Evolutionary conservation across 2,113 vertebrate genomes (phyloP).

Genomic region (Jaculus jaculus): DNA sequence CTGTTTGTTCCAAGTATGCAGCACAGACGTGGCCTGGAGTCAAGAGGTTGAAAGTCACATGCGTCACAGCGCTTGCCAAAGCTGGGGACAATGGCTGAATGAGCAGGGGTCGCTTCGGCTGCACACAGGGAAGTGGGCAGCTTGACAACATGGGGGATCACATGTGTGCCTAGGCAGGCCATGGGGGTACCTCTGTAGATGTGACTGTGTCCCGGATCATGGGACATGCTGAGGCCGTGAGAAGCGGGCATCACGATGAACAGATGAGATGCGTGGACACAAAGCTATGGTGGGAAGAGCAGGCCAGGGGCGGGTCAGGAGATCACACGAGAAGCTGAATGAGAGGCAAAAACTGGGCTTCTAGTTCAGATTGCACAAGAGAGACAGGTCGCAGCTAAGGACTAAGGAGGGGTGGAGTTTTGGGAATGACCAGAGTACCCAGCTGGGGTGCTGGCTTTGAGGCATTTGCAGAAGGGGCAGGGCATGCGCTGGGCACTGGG

Average conservation of each 20-base stretch:
- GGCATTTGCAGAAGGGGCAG: too few relatives aligned
- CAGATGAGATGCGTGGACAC: not conserved
- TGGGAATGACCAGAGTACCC: not conserved
- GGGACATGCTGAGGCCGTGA: not conserved
- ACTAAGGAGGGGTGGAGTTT: too few relatives aligned
- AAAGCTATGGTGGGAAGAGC: not conserved
- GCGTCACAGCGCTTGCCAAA: not conserved
- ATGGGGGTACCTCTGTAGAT: not conserved
- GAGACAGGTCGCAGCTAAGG: not conserved
- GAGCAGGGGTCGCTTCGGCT: not conserved
- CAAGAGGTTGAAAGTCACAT: fast-evolving
- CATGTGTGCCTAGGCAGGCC: not conserved
- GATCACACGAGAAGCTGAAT: not conserved
- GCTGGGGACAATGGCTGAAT: fast-evolving
- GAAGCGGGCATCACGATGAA: not conserved
- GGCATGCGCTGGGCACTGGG: not conserved
- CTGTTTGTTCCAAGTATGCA: not conserved
- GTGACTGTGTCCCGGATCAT: not conserved
- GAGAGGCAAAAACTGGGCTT: too few relatives aligned
- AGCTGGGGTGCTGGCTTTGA: not conserved
- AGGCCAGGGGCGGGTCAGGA: not conserved
- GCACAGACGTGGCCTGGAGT: not conserved
- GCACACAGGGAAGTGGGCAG: fast-evolving
- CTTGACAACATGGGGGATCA: fast-evolving
- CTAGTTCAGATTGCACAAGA: not conserved